Evolutionary conservation across 2,888 invertebrate genomes (phyloP).

Genomic region (Pterostichus niger): DNA sequence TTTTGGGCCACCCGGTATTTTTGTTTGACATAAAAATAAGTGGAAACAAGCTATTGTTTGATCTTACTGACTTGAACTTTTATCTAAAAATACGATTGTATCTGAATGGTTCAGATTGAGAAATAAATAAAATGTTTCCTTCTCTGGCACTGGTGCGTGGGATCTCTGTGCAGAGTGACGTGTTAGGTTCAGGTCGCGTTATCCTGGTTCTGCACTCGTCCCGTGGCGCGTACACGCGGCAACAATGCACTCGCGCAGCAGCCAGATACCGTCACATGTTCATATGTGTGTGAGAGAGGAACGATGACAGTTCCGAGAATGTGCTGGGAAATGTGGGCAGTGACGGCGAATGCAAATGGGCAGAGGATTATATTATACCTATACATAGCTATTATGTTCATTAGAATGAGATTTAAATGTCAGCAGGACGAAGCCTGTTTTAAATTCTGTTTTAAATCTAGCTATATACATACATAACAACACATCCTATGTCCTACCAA

Average conservation of each 20-base stretch:
- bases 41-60: too few relatives aligned
- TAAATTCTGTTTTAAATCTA: too few relatives aligned
- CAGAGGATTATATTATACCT: too few relatives aligned
- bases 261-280: neutral
- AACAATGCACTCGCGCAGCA: neutral
- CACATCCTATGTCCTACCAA: too few relatives aligned
- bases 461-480: too few relatives aligned
- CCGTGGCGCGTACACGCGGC: neutral
- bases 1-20: too few relatives aligned
- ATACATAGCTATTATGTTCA: neutral
- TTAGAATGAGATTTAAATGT: too few relatives aligned
- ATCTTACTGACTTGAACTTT: too few relatives aligned
- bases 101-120: too few relatives aligned
- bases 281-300: neutral
- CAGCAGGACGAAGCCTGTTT: too few relatives aligned
- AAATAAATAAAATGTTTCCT: neutral
- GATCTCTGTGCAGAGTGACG: neutral
- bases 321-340: neutral
- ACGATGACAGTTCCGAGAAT: conserved; percentile 1
- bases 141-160: neutral
- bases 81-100: too few relatives aligned
- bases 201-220: neutral
- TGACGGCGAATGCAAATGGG: neutral
- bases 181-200: neutral
- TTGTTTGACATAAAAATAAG: too few relatives aligned